These are phyloP conservation scores for Tupaia chinensis DNA, from an alignment of 2,113 vertebrate species.

Conservation along the genomic window DNA sequence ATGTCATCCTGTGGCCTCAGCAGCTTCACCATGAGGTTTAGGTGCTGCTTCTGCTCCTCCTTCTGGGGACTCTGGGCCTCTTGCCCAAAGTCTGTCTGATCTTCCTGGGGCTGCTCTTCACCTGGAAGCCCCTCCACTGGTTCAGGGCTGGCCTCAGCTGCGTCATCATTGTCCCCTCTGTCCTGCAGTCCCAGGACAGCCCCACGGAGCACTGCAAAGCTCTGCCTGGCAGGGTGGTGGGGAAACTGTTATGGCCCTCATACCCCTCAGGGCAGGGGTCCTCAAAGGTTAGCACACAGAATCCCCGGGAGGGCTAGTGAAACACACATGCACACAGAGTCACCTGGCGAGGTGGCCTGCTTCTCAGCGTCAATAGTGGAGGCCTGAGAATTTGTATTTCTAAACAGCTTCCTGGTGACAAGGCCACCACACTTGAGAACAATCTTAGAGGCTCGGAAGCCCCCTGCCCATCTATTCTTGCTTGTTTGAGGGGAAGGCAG, in stretches of 20 bases:
- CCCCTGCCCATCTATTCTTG: neutral
- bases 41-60: constrained; percentile 88
- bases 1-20: constrained; percentile 94
- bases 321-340: neutral
- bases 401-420: too few species aligned
- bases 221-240: constrained; percentile 89
- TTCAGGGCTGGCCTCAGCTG: neutral
- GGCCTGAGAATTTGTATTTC: neutral
- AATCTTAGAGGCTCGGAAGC: neutral
- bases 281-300: neutral
- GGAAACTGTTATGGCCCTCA: rapidly evolving
- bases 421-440: neutral
- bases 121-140: neutral
- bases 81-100: constrained; percentile 33
- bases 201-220: constrained; percentile 95
- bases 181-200: constrained; percentile 92
- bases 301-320: neutral
- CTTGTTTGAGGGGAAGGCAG: rapidly evolving
- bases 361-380: neutral
- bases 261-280: neutral
- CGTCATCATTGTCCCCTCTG: constrained; percentile 47
- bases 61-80: constrained; percentile 68
- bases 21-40: constrained; percentile 94
- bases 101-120: neutral
- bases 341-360: too few species aligned